Base-by-base conservation (phyloP, 2,797 vertebrate genomes). In the Merluccius polli region DNA sequence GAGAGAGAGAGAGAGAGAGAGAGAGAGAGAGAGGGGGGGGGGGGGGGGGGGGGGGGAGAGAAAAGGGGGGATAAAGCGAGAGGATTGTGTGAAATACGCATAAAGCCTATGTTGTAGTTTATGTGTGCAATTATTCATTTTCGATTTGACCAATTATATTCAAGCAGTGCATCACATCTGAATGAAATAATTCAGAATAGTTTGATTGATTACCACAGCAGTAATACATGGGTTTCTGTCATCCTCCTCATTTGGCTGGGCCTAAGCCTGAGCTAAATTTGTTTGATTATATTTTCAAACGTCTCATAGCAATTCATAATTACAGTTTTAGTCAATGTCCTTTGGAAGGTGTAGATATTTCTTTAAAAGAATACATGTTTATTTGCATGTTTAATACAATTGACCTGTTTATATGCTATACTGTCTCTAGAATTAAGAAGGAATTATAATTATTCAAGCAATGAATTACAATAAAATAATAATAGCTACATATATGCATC, bases 221-320 rank as follows among this genome's bases (percentile, higher is more conserved):
- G 35, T 36, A 38, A 68, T 3, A 29, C 21, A 77, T 41, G 68
- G 83, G 84, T 70, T 52, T 82, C 78, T 32, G 73, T 18, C 75
- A 10, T 73, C 16, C 71, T 52, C 73, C 69, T 77, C 74, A 71
- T 80, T 84, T 81, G 78, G 85, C 75, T 83, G 85, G 91, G 90
- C 91, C 91, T 91, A 80, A 84, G 70, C 81, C 79, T 86, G 83
- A 67, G 29, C 83, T 78, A 73, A 80, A 87, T 81, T 82, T 41
- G 59, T 73, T 31, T n/a, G 73, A 77, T 70, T 30, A 76, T 81
- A 85, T 89, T 69, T 70, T 70, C 32, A 79, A 24, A 38, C 73
- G 4, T 81, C 65, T 69, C 81, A 59, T 7, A 72, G 78, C 29
- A 10, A 74, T 24, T 73, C 2, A 29, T 48, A 16, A 74, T 4